A percentile compares a stretch with the other conserved stretches of the same genome.
Evolutionary conservation across 2,888 invertebrate genomes (phyloP).

Genomic region (Serripes groenlandicus): DNA sequence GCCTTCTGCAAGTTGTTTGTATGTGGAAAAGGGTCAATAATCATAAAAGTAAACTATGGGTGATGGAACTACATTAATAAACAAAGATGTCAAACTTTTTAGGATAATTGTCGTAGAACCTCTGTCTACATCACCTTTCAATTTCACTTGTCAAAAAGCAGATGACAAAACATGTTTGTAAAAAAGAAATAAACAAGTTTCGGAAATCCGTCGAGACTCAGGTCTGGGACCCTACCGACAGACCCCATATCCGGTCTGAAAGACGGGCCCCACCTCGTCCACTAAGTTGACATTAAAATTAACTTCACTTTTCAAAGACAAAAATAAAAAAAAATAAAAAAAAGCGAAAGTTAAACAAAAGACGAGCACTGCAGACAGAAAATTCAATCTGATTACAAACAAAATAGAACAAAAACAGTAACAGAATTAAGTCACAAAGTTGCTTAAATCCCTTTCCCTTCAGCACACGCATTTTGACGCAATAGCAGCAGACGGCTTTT

Average conservation of each 20-base stretch:
- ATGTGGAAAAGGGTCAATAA: too few species aligned
- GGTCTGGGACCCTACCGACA: background rate
- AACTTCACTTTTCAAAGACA: conserved; percentile 1
- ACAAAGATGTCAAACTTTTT: too few species aligned
- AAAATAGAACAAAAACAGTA: background rate
- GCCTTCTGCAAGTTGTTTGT: too few species aligned
- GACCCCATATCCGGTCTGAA: conserved; percentile 1
- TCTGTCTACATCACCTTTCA: too few species aligned
- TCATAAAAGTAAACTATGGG: too few species aligned
- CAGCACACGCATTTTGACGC: too few species aligned
- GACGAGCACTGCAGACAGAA: background rate
- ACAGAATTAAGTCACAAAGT: conserved; percentile 11
- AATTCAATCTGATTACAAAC: background rate
- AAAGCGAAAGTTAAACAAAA: background rate
- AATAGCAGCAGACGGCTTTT: too few species aligned
- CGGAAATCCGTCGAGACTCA: conserved; percentile 23
- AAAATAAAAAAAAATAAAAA: background rate
- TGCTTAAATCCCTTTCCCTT: too few species aligned
- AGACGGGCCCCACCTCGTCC: background rate
- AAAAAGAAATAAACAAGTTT: background rate
- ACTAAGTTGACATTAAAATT: background rate
- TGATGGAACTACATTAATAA: too few species aligned
- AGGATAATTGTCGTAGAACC: too few species aligned
- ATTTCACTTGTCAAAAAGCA: too few species aligned
- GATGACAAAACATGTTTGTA: too few species aligned